Percentiles rank a stretch among this genome's conserved stretches.
These are phyloP conservation scores for Lates calcarifer DNA, from an alignment of 2,113 vertebrate species.

Conservation along the genomic window DNA sequence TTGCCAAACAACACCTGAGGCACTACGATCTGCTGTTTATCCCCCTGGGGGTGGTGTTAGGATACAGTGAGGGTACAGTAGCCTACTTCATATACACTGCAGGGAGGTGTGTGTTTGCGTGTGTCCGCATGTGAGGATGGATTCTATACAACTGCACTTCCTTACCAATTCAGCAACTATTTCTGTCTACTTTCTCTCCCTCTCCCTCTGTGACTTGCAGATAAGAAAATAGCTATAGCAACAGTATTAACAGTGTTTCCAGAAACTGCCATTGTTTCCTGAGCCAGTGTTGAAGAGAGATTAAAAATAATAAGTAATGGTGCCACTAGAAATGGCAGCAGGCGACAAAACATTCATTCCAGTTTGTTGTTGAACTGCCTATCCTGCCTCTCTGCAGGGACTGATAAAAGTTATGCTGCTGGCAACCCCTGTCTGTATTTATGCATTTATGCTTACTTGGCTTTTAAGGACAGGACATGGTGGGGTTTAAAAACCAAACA, in stretches of 20 bases:
- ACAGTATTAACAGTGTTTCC: slow-evolving; percentile 50
- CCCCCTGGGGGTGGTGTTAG: slow-evolving; percentile 11
- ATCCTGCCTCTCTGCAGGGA: slow-evolving; percentile 52
- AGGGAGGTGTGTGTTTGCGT: slow-evolving; percentile 14
- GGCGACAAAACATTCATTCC: slow-evolving; percentile 57
- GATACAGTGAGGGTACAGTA: slow-evolving; percentile 47
- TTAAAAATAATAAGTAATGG: slow-evolving; percentile 75
- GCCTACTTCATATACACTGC: slow-evolving; percentile 22
- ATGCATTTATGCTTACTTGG: slow-evolving; percentile 49
- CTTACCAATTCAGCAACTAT: slow-evolving; percentile 58
- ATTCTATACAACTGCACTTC: slow-evolving; percentile 33
- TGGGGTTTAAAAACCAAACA: slow-evolving; percentile 15
- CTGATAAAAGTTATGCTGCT: slow-evolving; percentile 63
- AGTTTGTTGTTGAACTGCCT: slow-evolving; percentile 58
- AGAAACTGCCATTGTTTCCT: slow-evolving; percentile 69
- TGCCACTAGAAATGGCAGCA: slow-evolving; percentile 60
- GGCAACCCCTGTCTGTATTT: slow-evolving; percentile 51
- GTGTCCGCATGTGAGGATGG: slow-evolving; percentile 14
- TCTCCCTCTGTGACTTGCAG: slow-evolving; percentile 64
- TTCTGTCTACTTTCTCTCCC: slow-evolving; percentile 33
- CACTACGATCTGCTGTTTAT: slow-evolving; percentile 41
- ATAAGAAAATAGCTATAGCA: slow-evolving; percentile 75
- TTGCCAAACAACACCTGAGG: slow-evolving; percentile 61
- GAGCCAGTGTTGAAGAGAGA: slow-evolving; percentile 64
- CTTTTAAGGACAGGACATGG: slow-evolving; percentile 15